Evolutionary conservation across 2,113 vertebrate genomes (phyloP).

Genomic region (Neolamprologus brichardi): DNA sequence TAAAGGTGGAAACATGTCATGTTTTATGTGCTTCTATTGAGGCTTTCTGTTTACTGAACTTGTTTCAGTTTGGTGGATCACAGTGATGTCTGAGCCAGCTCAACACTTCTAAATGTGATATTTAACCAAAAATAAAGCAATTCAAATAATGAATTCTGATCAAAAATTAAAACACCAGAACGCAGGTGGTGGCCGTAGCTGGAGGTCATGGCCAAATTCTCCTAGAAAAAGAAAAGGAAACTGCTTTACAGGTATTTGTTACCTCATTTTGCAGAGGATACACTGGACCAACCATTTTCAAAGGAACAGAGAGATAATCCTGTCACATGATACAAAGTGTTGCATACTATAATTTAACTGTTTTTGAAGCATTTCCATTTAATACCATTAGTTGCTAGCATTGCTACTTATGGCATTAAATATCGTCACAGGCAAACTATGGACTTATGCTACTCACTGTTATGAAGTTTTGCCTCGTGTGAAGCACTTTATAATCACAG

Average conservation of each 20-base stretch:
- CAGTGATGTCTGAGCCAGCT: not conserved
- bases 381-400: not conserved
- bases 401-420: not conserved
- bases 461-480: not conserved
- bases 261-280: not conserved
- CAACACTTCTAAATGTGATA: not conserved
- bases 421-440: not conserved
- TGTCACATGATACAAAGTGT: not conserved
- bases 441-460: not conserved
- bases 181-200: fast-evolving
- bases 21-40: not conserved
- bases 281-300: not conserved
- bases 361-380: not conserved
- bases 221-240: not conserved
- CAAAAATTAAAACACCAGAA: not conserved
- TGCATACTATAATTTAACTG: not conserved
- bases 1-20: not conserved
- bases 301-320: too few species aligned
- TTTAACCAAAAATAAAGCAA: not conserved
- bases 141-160: not conserved
- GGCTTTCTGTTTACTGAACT: not conserved
- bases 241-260: too few species aligned
- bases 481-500: not conserved
- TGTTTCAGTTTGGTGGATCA: not conserved
- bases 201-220: not conserved